Evolutionary conservation across 2,113 vertebrate species (phyloP), one percentile per base, ranked within the genome.

Genomic region (Centropristis striata): DNA sequence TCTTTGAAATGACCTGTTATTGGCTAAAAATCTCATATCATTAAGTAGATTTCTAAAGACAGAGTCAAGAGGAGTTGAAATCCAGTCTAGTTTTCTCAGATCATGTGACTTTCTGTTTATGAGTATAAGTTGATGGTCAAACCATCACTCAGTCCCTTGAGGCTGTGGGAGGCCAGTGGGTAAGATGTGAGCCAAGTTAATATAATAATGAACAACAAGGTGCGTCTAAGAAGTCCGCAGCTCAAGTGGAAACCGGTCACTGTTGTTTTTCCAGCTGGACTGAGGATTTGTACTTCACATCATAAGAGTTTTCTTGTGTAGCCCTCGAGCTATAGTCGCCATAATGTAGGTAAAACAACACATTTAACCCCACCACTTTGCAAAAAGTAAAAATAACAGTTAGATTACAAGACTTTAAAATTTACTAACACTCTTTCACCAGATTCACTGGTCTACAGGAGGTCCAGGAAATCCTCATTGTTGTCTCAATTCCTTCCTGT

Each of bases 401-500:
- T 6, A 5, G 2, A 67, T 28, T 5, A 53, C 39, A 15, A 69
- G 13, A 20, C 10, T 61, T 2, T 21, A 20, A 55, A 20, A 55
- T 13, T 0, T 2, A 49, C 37, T n/a, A 37, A 4, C 5, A 21
- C 20, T 15, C 10, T 51, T 51, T 42, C 4, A 55, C 36, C 28
- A 54, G 46, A 32, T 69, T 60, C 20, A 42, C 32, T 57, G 27
- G 20, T 39, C 51, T 44, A 49, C 32, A 63, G 50, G 58, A 79
- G 58, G 32, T 71, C 15, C 74, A 92, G 89, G 88, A 93, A 90
- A 89, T 39, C 61, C 51, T 83, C 78, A 85, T 80, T 86, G 87
- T 87, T 80, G 42, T 68, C 55, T 64, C 15, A 67, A 63, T 85
- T 88, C 89, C 89, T 87, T 86, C 89, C 75, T 70, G 77, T 54